These are phyloP conservation scores for Euplexia lucipara DNA, from an alignment of 2,888 invertebrate genomes.

Conservation along the genomic window DNA sequence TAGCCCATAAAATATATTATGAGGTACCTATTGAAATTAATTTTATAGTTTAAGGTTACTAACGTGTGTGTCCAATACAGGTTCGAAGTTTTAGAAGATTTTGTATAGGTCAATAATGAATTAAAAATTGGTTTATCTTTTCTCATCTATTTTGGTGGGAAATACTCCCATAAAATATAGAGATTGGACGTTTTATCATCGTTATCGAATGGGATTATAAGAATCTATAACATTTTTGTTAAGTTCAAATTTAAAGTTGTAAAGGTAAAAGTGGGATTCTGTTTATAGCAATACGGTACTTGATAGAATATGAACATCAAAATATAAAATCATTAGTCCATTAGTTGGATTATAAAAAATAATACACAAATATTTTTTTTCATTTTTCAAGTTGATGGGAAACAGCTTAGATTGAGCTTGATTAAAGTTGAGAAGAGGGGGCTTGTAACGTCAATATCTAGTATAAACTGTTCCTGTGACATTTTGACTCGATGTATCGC, in stretches of 20 bases:
- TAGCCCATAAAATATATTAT: constrained; percentile 34
- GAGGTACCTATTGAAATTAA: constrained; percentile 31
- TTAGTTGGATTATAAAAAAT: too few relatives aligned
- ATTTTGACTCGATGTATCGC: too few relatives aligned
- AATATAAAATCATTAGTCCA: too few relatives aligned
- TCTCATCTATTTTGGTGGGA: constrained; percentile 43
- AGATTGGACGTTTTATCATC: neutral
- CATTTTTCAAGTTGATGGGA: too few relatives aligned
- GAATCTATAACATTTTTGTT: constrained; percentile 14
- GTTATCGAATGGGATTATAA: constrained; percentile 30
- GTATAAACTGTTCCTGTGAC: too few relatives aligned
- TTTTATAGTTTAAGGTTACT: constrained; percentile 39
- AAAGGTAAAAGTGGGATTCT: neutral
- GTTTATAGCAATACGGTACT: constrained; percentile 16
- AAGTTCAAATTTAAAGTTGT: neutral
- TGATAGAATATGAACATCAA: too few relatives aligned
- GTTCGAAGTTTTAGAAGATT: constrained; percentile 10
- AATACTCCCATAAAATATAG: constrained; percentile 42
- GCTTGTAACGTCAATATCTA: too few relatives aligned
- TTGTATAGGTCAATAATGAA: constrained; percentile 13
- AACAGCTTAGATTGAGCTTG: too few relatives aligned
- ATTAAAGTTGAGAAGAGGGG: too few relatives aligned
- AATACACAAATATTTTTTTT: too few relatives aligned
- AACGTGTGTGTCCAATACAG: constrained; percentile 1
- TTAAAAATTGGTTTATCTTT: constrained; percentile 18